These are phyloP conservation scores for Ceyx melanurus DNA, from an alignment of 2,113 vertebrate species.

Conservation along the genomic window DNA sequence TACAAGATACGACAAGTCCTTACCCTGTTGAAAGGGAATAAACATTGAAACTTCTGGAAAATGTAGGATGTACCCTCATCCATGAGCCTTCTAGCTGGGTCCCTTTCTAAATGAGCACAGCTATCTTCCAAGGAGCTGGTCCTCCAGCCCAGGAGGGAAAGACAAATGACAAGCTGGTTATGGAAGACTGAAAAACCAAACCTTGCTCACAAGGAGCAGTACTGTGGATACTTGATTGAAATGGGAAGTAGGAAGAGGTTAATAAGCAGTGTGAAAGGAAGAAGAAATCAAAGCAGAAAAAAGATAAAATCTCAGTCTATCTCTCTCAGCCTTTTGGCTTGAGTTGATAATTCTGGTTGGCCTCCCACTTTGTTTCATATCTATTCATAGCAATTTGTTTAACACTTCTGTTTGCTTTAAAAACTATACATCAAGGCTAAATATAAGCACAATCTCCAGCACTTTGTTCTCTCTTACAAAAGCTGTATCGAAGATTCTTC, in stretches of 20 bases:
- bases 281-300: not conserved
- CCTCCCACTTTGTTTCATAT: not conserved
- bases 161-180: rapidly evolving
- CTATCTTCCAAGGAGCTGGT: not conserved
- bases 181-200: not conserved
- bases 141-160: not conserved
- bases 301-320: not conserved
- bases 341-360: not conserved
- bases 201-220: no score
- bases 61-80: not conserved
- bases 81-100: rapidly evolving
- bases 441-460: not conserved
- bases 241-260: not conserved
- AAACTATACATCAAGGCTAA: not conserved
- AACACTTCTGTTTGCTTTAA: not conserved
- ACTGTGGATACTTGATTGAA: not conserved
- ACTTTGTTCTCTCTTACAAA: constrained; percentile 20
- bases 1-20: not conserved
- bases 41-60: not conserved
- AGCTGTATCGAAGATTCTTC: not conserved
- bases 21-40: not conserved
- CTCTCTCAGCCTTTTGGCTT: not conserved
- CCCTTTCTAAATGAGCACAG: not conserved
- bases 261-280: not conserved
- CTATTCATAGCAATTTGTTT: not conserved